Evolutionary conservation across 2,797 vertebrate species (phyloP), one percentile per base, ranked within the genome.

Genomic region (Tenualosa thibaudeaui): DNA sequence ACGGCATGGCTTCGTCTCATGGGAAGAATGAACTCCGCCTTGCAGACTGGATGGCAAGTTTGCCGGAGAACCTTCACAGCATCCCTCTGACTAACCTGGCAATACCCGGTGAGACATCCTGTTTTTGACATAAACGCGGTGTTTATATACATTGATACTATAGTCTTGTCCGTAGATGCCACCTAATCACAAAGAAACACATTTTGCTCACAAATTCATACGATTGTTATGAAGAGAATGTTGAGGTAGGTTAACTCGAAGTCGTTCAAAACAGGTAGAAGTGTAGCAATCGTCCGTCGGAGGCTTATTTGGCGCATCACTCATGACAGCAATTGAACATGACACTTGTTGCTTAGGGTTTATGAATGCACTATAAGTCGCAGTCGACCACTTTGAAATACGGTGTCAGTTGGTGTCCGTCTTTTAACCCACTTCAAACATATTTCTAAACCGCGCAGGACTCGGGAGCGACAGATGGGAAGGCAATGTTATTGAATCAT

Each of bases 21-120:
- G 97, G 97, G 91, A 98, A 96, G 93, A 95, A 91, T 84, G 97
- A 99, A 92, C 90, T 95, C 90, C 94, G 95, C 83, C 96, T 97
- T 89, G 97, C 97, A 8, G 97, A 99, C 95, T 99, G 98, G 98
- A 99, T 99, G 98, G 94, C 97, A 89, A 96, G 94, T 94, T 95
- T 99, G 92, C 98, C 98, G 2, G 93, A 94, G 89, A 97, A 94
- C 95, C 96, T 99, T 94, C 97, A 98, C 92, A 92, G 91, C 78
- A 94, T 94, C 81, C 97, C 97, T 82, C 97, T 99, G 87, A 97
- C 97, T 92, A 98, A 97, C 93, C 94, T 99, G 91, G 97, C 98
- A 24, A 98, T 99, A 88, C 98, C 98, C 81, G 98, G 98, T 99
- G 96, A 91, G 97, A 93, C 40, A 46, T 78, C 7, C 19, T 78